A percentile compares a stretch with the other conserved stretches of the same genome.
Conservation (phyloP, 2,888 invertebrate species). For the Zelleria hepariella region DNA sequence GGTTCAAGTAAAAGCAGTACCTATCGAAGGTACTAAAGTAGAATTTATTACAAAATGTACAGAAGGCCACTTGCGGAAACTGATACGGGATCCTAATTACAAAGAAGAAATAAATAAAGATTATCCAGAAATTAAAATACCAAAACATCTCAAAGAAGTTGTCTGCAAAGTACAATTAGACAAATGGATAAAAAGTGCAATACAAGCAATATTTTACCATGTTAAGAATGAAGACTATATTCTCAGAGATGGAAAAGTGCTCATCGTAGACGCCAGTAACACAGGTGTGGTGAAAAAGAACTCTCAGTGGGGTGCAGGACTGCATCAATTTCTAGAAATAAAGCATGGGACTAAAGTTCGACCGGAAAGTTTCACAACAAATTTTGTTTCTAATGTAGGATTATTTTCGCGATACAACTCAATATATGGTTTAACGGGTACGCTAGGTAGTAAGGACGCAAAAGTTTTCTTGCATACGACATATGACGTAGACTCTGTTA, state of each 20-base stretch:
- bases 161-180: constrained; percentile 10
- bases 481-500: constrained; percentile 11
- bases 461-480: constrained; percentile 9
- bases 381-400: constrained; percentile 14
- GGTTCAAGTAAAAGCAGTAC: constrained; percentile 9
- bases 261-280: constrained; percentile 13
- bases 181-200: constrained; percentile 14
- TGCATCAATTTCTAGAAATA: constrained; percentile 16
- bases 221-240: constrained; percentile 13
- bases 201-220: constrained; percentile 11
- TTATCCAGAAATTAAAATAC: constrained; percentile 12
- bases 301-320: constrained; percentile 11
- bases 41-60: constrained; percentile 12
- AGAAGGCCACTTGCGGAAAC: constrained; percentile 10
- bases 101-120: too few relatives aligned
- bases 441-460: constrained; percentile 11
- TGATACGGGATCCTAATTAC: constrained; percentile 8
- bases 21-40: constrained; percentile 8
- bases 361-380: constrained; percentile 14
- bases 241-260: constrained; percentile 10
- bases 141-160: constrained; percentile 12
- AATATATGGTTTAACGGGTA: constrained; percentile 14
- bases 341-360: constrained; percentile 13
- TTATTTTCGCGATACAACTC: constrained; percentile 11
- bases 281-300: constrained; percentile 13